Conservation (phyloP, 1,140 invertebrate genomes). For the Musca vetustissima region DNA sequence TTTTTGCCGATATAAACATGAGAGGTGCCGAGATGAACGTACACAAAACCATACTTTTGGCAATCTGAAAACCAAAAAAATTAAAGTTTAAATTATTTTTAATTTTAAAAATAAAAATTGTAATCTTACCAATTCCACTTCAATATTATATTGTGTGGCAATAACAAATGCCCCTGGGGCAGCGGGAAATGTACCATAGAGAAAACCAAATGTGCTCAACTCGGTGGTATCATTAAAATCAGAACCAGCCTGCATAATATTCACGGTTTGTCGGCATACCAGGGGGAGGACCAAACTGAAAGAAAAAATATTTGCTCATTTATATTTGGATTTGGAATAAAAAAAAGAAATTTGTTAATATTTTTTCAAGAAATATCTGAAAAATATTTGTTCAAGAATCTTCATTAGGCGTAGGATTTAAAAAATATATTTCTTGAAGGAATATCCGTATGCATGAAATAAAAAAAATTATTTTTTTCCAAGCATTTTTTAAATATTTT, state of each 20-base stretch:
- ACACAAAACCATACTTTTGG: constrained; percentile 88
- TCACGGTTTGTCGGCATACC: constrained; percentile 82
- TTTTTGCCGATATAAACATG: constrained; percentile 93
- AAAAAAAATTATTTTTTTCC: no score
- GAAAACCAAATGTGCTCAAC: constrained; percentile 89
- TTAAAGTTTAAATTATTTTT: constrained; percentile 1
- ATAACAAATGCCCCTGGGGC: constrained; percentile 95
- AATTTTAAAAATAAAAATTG: neutral
- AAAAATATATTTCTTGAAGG: no score
- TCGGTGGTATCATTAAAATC: constrained; percentile 74
- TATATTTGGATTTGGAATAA: neutral
- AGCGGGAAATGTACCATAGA: constrained; percentile 94
- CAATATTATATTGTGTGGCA: constrained; percentile 83
- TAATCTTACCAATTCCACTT: constrained; percentile 77
- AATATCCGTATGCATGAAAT: no score
- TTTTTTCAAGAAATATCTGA: no score
- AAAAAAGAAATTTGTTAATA: constrained; percentile 6
- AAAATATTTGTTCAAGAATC: no score
- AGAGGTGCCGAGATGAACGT: constrained; percentile 91
- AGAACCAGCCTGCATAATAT: constrained; percentile 68
- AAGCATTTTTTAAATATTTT: no score
- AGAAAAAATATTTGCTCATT: neutral
- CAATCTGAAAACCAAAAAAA: constrained; percentile 66
- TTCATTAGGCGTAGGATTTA: no score
- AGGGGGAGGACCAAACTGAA: constrained; percentile 81